phyloP scores from a whole-genome alignment of 2,797 vertebrate genomes.

The Myotis myotis region DNA sequence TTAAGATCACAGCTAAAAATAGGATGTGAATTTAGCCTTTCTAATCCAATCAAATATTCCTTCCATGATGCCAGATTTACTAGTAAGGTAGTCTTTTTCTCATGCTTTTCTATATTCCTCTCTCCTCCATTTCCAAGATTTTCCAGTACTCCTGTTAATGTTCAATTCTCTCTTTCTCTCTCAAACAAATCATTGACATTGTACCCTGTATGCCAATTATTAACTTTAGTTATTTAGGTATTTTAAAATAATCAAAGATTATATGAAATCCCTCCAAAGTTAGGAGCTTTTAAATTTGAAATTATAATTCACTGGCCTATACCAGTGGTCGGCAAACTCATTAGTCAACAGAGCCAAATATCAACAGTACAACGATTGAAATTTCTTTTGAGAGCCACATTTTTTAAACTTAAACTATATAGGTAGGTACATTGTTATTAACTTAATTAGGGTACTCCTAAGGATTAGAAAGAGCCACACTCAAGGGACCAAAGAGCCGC shows the following conservation, averaged over 20 bases:
- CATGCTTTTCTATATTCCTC: not conserved
- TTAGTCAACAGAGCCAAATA: too few species aligned
- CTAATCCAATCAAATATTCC: not conserved
- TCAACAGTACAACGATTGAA: too few species aligned
- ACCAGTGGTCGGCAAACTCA: too few species aligned
- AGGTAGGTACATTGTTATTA: too few species aligned
- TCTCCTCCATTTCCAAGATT: not conserved
- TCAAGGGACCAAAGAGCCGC: too few species aligned
- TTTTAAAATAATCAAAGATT: not conserved
- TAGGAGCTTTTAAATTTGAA: not conserved
- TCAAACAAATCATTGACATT: not conserved
- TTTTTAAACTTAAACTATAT: too few species aligned
- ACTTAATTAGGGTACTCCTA: too few species aligned
- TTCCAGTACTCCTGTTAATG: not conserved
- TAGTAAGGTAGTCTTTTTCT: not conserved
- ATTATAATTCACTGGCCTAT: not conserved
- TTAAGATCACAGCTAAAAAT: not conserved
- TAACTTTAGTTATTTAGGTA: not conserved
- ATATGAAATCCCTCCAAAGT: not conserved
- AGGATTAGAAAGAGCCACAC: too few species aligned
- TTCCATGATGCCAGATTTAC: not conserved
- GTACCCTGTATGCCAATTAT: not conserved
- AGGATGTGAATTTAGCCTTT: not conserved
- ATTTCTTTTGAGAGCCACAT: too few species aligned
- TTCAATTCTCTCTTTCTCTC: not conserved